Base-by-base conservation (phyloP, 2,113 vertebrate genomes). In the Psilopogon haemacephalus region DNA sequence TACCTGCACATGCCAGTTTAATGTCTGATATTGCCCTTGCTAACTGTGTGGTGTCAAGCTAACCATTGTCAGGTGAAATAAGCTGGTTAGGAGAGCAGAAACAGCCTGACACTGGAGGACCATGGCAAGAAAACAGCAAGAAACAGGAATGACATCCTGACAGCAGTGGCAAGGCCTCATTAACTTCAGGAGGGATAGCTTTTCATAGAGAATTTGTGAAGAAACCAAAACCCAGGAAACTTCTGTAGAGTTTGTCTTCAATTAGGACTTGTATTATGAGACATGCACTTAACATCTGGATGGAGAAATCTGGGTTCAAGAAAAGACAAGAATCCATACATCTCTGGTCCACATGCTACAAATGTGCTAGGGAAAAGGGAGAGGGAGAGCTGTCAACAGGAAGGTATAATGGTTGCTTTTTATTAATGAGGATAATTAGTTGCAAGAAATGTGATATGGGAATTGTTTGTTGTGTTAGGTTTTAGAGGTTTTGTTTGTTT, bases 351-450 rank as follows among this genome's bases (percentile, higher is more conserved):
- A 59, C 55, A 69, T 50, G 67, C 37, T 93, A 69, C 58, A 92
- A 79, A 52, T 54, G 17, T 54, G 30, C 33, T 54, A 70, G 68
- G 33, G 14, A 52, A 75, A 75, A 63, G 56, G 38, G 67, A 88
- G 78, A 72, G 18, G 65, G 42, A 73, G 28, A 40, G 16, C 59
- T 90, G 84, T 93, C 89, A 95, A 89, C 88, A 84, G 68, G 68
- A 94, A 91, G 89, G 62, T 60, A 46, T 85, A 86, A 62, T 63
- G 38, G 40, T 60, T 73, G 21, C 50, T 85, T 59, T 90, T 46
- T 73, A 94, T 85, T 62, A 96, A 92, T 88, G 68, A 85, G 18
- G 75, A 83, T 71, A 87, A 93, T 93, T 89, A 70, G 60, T 64
- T 88, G 48, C 54, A 83, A 88, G 91, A 96, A 85, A 94, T 50